Evolutionary conservation across 2,888 invertebrate species (phyloP), one percentile per base, ranked within the genome.

Genomic region (Eristalis pertinax): DNA sequence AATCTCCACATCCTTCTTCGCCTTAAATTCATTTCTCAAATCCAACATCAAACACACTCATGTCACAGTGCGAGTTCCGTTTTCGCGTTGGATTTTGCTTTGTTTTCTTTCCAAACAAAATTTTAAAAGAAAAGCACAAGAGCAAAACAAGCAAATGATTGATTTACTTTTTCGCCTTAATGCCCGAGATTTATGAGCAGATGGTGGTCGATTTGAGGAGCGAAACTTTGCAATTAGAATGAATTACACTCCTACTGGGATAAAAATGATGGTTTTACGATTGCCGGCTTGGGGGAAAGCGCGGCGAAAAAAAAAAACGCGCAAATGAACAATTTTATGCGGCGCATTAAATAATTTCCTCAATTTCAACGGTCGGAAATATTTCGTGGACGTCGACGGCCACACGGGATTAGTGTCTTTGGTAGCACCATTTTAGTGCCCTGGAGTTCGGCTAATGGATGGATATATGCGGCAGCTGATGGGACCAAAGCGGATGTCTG

Each of bases 151-250:
- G 50, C 73, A 41, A 68, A 62, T 76, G 75, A 76, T 76, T 76
- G 41, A 76, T 76, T 60, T 43, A 68, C 60, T n/a, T 67, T 68
- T 41, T 32, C 58, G 22, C 43, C 43, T 32, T 41, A 29, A 32
- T 67, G 29, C 11, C 38, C 22, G 60, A 41, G 60, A 67, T 76
- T 76, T 76, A 76, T 68, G 67, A 58, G 58, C 67, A 76, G 58
- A 62, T 68, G 75, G 56, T 22, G 75, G 35, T 22, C 19, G 32
- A 62, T 77, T 77, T 63, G 43, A 62, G 24, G 41, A 38, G 24
- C n/a, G 69, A 35, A 69, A 77, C 69, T 69, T 69, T 77, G 69
- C 69, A 77, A 77, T 77, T 77, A 77, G 50, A 69, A 50, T 69
- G 50, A 63, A 56, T 26, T 63, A 50, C 35, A 62, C 50, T 77